Percentiles rank a stretch among this genome's conserved stretches.
Conservation (phyloP, 1,140 invertebrate species). For the Trichomalopsis sarcophagae region DNA sequence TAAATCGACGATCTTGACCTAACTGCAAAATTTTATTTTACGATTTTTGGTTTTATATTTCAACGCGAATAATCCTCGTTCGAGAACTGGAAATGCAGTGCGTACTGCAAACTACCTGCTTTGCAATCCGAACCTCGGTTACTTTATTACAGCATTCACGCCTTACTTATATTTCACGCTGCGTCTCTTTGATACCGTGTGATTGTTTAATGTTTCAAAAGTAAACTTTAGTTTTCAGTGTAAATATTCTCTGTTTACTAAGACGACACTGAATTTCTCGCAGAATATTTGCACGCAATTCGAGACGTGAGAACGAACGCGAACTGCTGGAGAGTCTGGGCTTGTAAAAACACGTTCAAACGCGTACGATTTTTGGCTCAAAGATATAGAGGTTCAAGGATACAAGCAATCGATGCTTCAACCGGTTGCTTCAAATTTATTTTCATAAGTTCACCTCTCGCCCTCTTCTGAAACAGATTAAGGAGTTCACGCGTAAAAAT, state of each 20-base stretch:
- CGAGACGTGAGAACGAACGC: background rate
- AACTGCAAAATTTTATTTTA: background rate
- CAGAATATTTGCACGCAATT: background rate
- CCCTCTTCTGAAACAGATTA: background rate
- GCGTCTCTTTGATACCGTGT: background rate
- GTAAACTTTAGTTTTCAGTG: background rate
- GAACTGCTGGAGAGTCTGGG: background rate
- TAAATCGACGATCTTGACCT: background rate
- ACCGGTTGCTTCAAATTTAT: background rate
- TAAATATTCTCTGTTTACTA: background rate
- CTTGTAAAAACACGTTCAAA: background rate
- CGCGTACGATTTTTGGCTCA: background rate
- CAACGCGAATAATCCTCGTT: background rate
- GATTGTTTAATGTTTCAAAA: background rate
- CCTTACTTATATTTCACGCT: background rate
- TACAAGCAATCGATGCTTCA: background rate
- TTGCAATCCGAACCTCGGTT: background rate
- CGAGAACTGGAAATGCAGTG: background rate
- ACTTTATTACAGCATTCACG: background rate
- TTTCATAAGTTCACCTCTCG: background rate
- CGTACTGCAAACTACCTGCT: background rate
- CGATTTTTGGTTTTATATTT: too few relatives aligned
- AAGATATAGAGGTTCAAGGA: background rate
- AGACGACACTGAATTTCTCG: background rate
- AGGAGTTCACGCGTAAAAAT: slow-evolving; percentile 11